Evolutionary conservation across 2,888 invertebrate species (phyloP).

Genomic region (Leucoma salicis): DNA sequence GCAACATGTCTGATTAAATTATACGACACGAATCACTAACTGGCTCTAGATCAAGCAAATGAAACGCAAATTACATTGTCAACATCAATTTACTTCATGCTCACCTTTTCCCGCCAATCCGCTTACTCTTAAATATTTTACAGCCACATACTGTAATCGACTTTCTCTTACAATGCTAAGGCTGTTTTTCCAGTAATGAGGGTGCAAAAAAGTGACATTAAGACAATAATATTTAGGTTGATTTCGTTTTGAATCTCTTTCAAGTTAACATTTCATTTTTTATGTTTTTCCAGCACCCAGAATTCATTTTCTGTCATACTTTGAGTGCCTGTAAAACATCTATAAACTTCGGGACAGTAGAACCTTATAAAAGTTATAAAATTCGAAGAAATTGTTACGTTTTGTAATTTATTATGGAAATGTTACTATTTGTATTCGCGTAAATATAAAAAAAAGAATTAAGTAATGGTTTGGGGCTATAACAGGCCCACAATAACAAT

Average conservation of each 20-base stretch:
- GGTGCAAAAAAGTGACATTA: slow-evolving; percentile 17
- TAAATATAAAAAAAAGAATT: too few relatives aligned
- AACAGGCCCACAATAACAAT: too few relatives aligned
- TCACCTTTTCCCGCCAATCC: slow-evolving; percentile 22
- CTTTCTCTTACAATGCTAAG: neutral
- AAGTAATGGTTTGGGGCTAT: too few relatives aligned
- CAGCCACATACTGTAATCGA: slow-evolving; percentile 5
- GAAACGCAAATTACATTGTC: slow-evolving; percentile 51
- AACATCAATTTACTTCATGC: slow-evolving; percentile 47
- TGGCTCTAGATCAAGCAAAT: slow-evolving; percentile 39
- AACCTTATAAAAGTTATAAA: too few relatives aligned
- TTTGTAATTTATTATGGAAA: too few relatives aligned
- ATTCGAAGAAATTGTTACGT: too few relatives aligned
- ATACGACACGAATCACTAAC: slow-evolving; percentile 15
- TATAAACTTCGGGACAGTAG: too few relatives aligned
- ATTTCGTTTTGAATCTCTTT: slow-evolving; percentile 15
- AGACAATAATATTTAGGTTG: slow-evolving; percentile 19
- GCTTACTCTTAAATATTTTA: slow-evolving; percentile 14
- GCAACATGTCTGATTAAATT: slow-evolving; percentile 13
- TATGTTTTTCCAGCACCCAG: neutral
- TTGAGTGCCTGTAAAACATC: too few relatives aligned
- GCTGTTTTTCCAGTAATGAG: slow-evolving; percentile 2
- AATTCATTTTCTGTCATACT: neutral
- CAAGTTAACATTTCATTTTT: slow-evolving; percentile 13
- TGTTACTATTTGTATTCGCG: too few relatives aligned